phyloP scores from a whole-genome alignment of 2,888 invertebrate genomes.

The Penaeus monodon region DNA sequence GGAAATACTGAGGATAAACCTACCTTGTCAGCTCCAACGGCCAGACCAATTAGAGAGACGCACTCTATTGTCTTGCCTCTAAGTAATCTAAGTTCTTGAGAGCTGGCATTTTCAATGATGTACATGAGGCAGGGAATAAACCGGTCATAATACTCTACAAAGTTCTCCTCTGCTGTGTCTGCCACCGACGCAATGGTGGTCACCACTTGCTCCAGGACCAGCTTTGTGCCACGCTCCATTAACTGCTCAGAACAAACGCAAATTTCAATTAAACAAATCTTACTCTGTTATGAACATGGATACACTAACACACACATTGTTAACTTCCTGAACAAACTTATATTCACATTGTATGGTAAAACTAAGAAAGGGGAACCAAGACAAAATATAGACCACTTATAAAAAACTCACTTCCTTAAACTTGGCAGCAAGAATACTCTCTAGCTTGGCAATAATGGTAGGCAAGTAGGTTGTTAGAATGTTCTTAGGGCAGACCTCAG shows the following conservation, averaged over 20 bases:
- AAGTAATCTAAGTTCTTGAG: constrained; percentile 87
- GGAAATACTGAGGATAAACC: background rate
- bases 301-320: background rate
- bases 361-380: background rate
- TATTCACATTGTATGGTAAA: too few species aligned
- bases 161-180: constrained; percentile 97
- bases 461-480: constrained; percentile 92
- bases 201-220: constrained; percentile 98
- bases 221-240: constrained; percentile 92
- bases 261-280: background rate
- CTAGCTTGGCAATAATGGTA: constrained; percentile 90
- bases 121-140: constrained; percentile 96
- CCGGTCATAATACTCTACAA: constrained; percentile 92
- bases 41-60: constrained; percentile 92
- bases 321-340: background rate
- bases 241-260: constrained; percentile 72
- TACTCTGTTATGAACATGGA: background rate
- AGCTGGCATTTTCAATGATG: constrained; percentile 93
- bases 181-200: constrained; percentile 98
- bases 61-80: constrained; percentile 99
- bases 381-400: background rate
- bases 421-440: constrained; percentile 88
- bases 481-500: constrained; percentile 97
- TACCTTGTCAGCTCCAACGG: constrained; percentile 71
- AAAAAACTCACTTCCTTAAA: constrained; percentile 83